phyloP scores from a whole-genome alignment of 2,888 invertebrate species.

The Acronicta psi region DNA sequence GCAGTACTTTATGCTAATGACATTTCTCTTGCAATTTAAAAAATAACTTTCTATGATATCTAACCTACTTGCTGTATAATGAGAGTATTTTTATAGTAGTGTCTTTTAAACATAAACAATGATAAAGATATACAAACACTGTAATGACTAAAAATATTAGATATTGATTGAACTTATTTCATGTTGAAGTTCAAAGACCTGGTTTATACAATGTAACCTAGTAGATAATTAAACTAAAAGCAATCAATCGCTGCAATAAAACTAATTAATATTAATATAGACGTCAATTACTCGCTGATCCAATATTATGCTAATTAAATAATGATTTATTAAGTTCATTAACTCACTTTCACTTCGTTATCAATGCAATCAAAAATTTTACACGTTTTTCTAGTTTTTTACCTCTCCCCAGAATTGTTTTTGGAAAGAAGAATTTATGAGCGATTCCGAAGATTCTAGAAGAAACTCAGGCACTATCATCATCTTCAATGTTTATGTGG shows the following conservation, averaged over 20 bases:
- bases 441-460: slow-evolving; percentile 6
- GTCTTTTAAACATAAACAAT: too few species aligned
- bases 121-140: too few species aligned
- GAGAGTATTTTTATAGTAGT: too few species aligned
- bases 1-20: too few species aligned
- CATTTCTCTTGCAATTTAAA: too few species aligned
- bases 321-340: background rate
- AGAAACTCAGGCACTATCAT: background rate
- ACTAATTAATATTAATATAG: background rate
- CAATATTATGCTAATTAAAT: background rate
- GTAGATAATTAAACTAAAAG: background rate
- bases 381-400: too few species aligned
- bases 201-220: background rate
- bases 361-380: too few species aligned
- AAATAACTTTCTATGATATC: too few species aligned
- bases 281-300: background rate
- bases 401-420: too few species aligned
- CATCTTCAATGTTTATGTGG: background rate
- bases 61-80: too few species aligned
- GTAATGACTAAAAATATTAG: too few species aligned
- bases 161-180: too few species aligned
- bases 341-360: background rate
- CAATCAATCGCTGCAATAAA: background rate
- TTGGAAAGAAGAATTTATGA: background rate
- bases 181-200: background rate